Conservation (phyloP, 1,140 invertebrate species). For the Anastrepha ludens region DNA sequence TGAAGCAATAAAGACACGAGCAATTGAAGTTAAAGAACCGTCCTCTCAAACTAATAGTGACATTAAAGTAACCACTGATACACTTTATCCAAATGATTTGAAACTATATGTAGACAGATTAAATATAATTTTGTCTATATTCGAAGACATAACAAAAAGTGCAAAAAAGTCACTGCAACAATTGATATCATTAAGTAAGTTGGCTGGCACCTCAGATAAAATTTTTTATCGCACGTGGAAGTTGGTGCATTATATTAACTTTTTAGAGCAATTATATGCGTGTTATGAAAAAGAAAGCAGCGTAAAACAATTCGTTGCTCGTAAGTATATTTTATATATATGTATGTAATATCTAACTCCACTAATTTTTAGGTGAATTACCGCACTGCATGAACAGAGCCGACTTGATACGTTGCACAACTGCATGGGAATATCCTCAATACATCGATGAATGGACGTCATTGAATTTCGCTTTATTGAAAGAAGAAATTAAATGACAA, state of each 20-base stretch:
- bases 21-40: constrained; percentile 58
- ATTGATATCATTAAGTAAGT: constrained; percentile 60
- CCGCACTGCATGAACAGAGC: constrained; percentile 63
- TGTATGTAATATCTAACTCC: no score
- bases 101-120: constrained; percentile 63
- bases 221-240: constrained; percentile 66
- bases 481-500: constrained; percentile 59
- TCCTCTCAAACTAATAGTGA: background rate
- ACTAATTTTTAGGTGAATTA: constrained; percentile 61
- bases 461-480: constrained; percentile 63
- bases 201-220: constrained; percentile 59
- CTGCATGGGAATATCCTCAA: constrained; percentile 68
- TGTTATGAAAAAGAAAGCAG: constrained; percentile 63
- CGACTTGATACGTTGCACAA: constrained; percentile 63
- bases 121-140: constrained; percentile 66
- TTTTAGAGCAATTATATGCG: constrained; percentile 60
- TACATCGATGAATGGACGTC: constrained; percentile 64
- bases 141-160: constrained; percentile 65
- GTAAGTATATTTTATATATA: constrained; percentile 56
- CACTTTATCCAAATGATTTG: constrained; percentile 64
- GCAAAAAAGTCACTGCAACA: constrained; percentile 62
- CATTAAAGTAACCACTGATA: constrained; percentile 51
- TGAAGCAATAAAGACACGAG: constrained; percentile 65
- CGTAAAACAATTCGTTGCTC: constrained; percentile 63
- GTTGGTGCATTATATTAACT: constrained; percentile 64